Percentiles rank a stretch among this genome's conserved stretches.
These are phyloP conservation scores for Betta splendens DNA, from an alignment of 2,797 vertebrate species.

Conservation along the genomic window DNA sequence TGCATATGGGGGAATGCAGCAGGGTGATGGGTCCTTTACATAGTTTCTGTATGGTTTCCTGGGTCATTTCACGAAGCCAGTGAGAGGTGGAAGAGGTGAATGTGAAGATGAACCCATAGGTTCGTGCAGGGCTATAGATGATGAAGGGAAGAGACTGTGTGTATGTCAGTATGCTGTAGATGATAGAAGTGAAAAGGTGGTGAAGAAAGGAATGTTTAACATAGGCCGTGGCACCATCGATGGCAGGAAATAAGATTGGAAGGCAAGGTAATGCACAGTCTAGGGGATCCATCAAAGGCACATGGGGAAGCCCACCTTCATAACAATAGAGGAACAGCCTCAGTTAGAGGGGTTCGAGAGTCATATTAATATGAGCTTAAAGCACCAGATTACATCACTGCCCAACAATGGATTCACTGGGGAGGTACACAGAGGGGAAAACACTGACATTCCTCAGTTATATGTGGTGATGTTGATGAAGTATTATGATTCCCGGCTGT, in stretches of 20 bases:
- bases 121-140: slow-evolving; percentile 21
- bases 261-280: slow-evolving; percentile 78
- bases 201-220: slow-evolving; percentile 66
- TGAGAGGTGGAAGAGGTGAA: slow-evolving; percentile 46
- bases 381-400: slow-evolving; percentile 75
- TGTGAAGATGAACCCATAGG: slow-evolving; percentile 14
- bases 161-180: slow-evolving; percentile 33
- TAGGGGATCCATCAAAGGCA: slow-evolving; percentile 38
- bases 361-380: slow-evolving; percentile 72
- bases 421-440: slow-evolving; percentile 60
- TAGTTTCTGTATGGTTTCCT: slow-evolving; percentile 43
- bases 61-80: slow-evolving; percentile 38
- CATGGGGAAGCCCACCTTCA: slow-evolving; percentile 57
- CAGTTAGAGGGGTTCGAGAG: slow-evolving; percentile 57
- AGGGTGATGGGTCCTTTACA: slow-evolving; percentile 46
- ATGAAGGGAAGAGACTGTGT: slow-evolving; percentile 35
- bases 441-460: slow-evolving; percentile 65
- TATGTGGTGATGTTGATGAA: slow-evolving; percentile 63
- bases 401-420: slow-evolving; percentile 71
- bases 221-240: slow-evolving; percentile 75
- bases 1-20: slow-evolving; percentile 46
- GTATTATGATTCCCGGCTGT: slow-evolving; percentile 58
- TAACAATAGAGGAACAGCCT: slow-evolving; percentile 56
- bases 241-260: slow-evolving; percentile 77
- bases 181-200: slow-evolving; percentile 58